phyloP scores from a whole-genome alignment of 2,113 vertebrate species.

The Hymenochirus boettgeri region DNA sequence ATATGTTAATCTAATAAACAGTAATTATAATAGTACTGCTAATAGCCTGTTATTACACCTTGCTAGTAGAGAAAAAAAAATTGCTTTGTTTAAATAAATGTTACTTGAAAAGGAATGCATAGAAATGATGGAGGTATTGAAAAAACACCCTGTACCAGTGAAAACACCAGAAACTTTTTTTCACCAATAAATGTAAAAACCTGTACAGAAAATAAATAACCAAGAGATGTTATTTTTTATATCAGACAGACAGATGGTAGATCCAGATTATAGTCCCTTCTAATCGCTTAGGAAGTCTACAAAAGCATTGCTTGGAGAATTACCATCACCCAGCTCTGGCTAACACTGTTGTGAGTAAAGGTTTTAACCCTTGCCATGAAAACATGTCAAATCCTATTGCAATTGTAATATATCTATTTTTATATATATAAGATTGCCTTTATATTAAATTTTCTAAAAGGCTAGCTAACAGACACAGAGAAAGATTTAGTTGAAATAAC shows the following conservation, averaged over 20 bases:
- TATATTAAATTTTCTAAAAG: too few relatives aligned
- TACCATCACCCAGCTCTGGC: slow-evolving; percentile 47
- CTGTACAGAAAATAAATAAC: too few relatives aligned
- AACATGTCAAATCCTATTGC: too few relatives aligned
- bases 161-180: neutral
- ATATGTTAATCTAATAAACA: neutral
- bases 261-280: slow-evolving; percentile 56
- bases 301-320: slow-evolving; percentile 52
- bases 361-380: slow-evolving; percentile 23
- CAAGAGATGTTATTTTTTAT: slow-evolving; percentile 51
- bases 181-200: neutral
- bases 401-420: too few relatives aligned
- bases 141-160: neutral
- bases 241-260: slow-evolving; percentile 63
- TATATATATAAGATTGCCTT: too few relatives aligned
- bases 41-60: neutral
- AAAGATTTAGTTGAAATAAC: too few relatives aligned
- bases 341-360: slow-evolving; percentile 42
- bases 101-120: neutral
- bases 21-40: too few relatives aligned
- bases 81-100: neutral
- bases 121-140: neutral
- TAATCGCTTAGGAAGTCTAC: slow-evolving; percentile 65
- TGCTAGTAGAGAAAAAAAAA: neutral
- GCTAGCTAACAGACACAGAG: too few relatives aligned